A percentile compares a stretch with the other conserved stretches of the same genome.
Evolutionary conservation across 2,797 vertebrate species (phyloP).

Genomic region (Lagorchestes hirsutus): DNA sequence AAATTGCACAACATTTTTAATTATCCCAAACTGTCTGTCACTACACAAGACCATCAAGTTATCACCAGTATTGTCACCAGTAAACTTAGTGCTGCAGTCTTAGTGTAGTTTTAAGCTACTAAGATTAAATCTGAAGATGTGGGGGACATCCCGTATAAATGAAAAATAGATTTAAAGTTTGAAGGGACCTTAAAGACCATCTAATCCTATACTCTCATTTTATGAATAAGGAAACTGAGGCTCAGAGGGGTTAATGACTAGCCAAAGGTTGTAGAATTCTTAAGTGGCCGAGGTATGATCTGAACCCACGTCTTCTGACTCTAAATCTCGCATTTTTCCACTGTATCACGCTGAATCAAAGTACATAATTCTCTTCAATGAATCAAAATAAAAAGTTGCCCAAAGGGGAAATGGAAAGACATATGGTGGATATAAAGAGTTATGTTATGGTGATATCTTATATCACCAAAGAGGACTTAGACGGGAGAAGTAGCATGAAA

Average conservation of each 20-base stretch:
- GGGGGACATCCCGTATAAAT: background rate
- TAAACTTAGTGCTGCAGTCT: background rate
- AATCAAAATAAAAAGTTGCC: background rate
- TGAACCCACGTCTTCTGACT: background rate
- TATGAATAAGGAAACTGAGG: background rate
- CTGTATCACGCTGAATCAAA: background rate
- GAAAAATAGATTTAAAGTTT: background rate
- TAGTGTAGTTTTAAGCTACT: background rate
- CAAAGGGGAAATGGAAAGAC: background rate
- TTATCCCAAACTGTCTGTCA: background rate
- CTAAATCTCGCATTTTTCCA: background rate
- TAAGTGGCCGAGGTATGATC: background rate
- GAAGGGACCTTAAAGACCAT: background rate
- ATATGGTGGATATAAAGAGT: background rate
- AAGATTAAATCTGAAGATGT: background rate
- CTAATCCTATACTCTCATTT: background rate
- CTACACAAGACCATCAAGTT: background rate
- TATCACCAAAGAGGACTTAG: background rate
- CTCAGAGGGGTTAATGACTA: background rate
- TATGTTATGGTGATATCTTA: background rate
- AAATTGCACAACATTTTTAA: background rate
- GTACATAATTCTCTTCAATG: background rate
- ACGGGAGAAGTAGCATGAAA: background rate
- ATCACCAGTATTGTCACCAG: background rate
- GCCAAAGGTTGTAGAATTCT: background rate